These are phyloP conservation scores for Poecilia picta DNA, from an alignment of 2,797 vertebrate species.

Conservation along the genomic window DNA sequence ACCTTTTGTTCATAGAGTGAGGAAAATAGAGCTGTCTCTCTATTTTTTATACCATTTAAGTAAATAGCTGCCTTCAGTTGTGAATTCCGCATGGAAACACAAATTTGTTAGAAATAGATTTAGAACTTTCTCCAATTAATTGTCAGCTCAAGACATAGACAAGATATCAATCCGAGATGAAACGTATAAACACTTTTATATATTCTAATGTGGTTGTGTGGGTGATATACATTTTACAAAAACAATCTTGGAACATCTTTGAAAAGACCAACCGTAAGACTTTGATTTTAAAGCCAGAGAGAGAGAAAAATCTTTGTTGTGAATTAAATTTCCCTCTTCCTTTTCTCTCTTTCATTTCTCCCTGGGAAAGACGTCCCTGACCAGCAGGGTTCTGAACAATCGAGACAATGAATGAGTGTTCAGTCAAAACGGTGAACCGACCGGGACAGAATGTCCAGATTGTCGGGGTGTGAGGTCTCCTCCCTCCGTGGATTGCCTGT, in stretches of 20 bases:
- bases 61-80: slow-evolving; percentile 2
- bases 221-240: not conserved
- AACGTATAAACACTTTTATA: not conserved
- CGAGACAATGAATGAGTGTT: slow-evolving; percentile 36
- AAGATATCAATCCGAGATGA: not conserved
- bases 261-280: not conserved
- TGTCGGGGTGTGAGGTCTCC: slow-evolving; percentile 27
- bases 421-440: slow-evolving; percentile 26
- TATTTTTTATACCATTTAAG: not conserved
- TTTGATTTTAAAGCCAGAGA: slow-evolving; percentile 23
- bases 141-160: not conserved
- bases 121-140: not conserved
- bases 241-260: not conserved
- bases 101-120: not conserved
- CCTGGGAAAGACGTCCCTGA: slow-evolving; percentile 5
- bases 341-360: slow-evolving; percentile 2
- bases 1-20: not conserved
- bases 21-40: not conserved
- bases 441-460: slow-evolving; percentile 26
- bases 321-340: slow-evolving; percentile 9
- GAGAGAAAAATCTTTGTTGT: slow-evolving; percentile 14
- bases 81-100: not conserved
- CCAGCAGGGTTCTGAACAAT: slow-evolving; percentile 23
- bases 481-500: slow-evolving; percentile 1
- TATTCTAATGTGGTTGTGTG: not conserved